Evolutionary conservation across 23 tunicate species (phyloP).

Genomic region (Trididemnum nubilum): DNA sequence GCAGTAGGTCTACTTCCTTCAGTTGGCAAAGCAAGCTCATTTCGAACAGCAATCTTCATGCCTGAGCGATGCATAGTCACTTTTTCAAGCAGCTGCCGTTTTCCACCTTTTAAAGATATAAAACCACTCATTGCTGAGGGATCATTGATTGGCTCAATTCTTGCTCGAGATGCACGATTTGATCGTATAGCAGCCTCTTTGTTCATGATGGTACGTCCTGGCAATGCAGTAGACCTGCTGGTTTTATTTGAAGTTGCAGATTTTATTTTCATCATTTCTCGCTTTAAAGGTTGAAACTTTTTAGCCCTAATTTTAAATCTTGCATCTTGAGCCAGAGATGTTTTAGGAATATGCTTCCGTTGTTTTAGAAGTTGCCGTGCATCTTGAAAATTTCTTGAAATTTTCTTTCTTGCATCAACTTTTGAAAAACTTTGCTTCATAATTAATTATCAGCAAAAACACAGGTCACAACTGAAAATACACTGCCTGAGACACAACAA

Average conservation of each 20-base stretch:
- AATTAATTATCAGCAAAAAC: no score
- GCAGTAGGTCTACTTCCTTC: background rate
- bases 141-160: background rate
- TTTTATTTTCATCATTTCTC: conserved; percentile 4
- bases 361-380: conserved; percentile 16
- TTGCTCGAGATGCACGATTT: background rate
- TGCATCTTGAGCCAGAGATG: conserved; percentile 10
- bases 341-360: background rate
- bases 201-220: conserved; percentile 13
- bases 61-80: conserved; percentile 56
- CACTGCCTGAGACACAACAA: no score
- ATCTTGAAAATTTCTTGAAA: conserved; percentile 1
- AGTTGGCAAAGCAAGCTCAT: conserved; percentile 38
- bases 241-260: background rate
- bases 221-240: conserved; percentile 1
- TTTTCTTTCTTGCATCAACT: conserved; percentile 25
- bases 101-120: conserved; percentile 2
- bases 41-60: conserved; percentile 68
- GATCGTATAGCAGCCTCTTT: background rate
- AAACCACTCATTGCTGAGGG: conserved; percentile 1
- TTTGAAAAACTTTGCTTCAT: background rate
- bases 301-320: conserved; percentile 25
- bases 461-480: no score
- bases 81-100: conserved; percentile 47
- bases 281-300: conserved; percentile 17